These are phyloP conservation scores for Rallus limicola DNA, from an alignment of 2,113 vertebrate species.

Conservation along the genomic window DNA sequence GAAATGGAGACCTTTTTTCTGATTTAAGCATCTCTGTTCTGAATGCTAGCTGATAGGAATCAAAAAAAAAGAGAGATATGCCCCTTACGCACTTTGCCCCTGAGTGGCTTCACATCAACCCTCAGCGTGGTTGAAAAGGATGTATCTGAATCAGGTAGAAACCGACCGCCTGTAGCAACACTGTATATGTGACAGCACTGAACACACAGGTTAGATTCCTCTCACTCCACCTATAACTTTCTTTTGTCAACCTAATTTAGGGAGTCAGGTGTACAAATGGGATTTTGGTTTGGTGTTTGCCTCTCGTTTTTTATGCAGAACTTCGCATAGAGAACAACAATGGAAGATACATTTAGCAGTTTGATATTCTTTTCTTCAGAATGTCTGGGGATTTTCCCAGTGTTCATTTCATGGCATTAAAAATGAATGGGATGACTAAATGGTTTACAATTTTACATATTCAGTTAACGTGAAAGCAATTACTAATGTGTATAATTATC, in stretches of 20 bases:
- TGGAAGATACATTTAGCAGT: background rate
- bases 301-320: background rate
- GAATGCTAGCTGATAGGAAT: background rate
- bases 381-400: background rate
- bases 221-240: background rate
- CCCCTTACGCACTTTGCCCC: background rate
- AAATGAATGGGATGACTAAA: conserved; percentile 37
- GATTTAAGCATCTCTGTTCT: background rate
- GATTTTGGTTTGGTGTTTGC: background rate
- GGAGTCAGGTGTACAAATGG: background rate
- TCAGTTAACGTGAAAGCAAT: conserved; percentile 10
- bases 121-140: background rate
- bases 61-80: background rate
- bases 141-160: accelerated
- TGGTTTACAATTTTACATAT: background rate
- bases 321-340: background rate
- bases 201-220: background rate
- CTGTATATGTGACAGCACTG: background rate
- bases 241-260: background rate
- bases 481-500: conserved; percentile 28
- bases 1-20: background rate
- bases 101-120: background rate
- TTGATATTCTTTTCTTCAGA: background rate
- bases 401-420: background rate
- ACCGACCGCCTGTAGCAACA: too few species aligned